Evolutionary conservation across 2,888 invertebrate genomes (phyloP), one percentile per base, ranked within the genome.

Genomic region (Xestoiulus laeticollis): DNA sequence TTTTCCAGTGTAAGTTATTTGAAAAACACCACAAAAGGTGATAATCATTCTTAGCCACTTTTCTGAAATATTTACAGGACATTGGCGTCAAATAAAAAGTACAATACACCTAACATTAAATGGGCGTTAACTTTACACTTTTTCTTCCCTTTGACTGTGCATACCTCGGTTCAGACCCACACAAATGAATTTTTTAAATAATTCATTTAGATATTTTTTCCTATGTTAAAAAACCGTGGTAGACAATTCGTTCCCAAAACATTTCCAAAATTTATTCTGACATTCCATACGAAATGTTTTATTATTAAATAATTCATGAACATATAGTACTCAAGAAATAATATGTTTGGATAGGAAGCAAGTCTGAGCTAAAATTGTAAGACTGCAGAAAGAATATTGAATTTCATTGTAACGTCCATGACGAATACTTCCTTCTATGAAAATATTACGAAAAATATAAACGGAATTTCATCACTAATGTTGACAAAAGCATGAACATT

Each of bases 31-130:
- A 26, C 30, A 14, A 78, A 30, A 78, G 30, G 78, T 14, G 30
- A 14, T 78, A 78, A 78, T 78, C 26, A 78, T 78, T 78, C 78
- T 14, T 78, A 26, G 78, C 78, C 30, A 78, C 30, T 30, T 30
- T 14, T 30, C 30, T 78, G 78, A 78, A 78, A 78, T 78, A 78
- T 78, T 78, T 78, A 30, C 30, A 78, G 78, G 78, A 30, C 78
- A 78, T 78, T 78, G 78, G 78, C 78, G 78, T 30, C 78, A 30
- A 32, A 78, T 78, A 16, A 78, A 78, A 78, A 78, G 78, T 78
- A 16, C 78, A 30, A 78, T 78, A 78, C 78, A 78, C 78, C 78
- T 78, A 14, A 30, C 30, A 78, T 78, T 78, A 30, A 26, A 30
- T 78, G 78, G 78, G 78, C 78, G 78, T 78, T 30, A 78, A 78